Conservation (phyloP, 2,797 vertebrate genomes). For the Oreochromis grahami region DNA sequence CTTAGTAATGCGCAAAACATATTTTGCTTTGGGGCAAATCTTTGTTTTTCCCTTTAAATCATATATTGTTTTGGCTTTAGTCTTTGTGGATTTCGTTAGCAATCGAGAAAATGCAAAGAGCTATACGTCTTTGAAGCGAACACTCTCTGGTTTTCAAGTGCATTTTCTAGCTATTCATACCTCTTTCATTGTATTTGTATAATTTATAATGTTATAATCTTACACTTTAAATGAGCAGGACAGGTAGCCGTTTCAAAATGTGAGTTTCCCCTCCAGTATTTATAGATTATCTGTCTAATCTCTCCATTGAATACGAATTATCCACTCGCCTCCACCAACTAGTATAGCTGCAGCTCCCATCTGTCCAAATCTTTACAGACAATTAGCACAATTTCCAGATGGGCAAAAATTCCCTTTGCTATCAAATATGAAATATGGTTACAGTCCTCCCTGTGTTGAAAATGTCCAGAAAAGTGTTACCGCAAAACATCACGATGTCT, state of each 20-base stretch:
- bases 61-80: not conserved
- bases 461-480: not conserved
- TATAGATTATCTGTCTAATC: not conserved
- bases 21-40: not conserved
- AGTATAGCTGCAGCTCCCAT: not conserved
- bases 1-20: not conserved
- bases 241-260: not conserved
- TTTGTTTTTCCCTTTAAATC: not conserved
- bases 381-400: not conserved
- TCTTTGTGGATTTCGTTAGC: not conserved
- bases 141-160: not conserved
- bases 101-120: not conserved
- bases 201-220: not conserved
- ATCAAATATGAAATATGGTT: not conserved
- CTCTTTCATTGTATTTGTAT: not conserved
- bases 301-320: not conserved
- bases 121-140: not conserved
- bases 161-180: not conserved
- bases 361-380: not conserved
- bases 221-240: not conserved
- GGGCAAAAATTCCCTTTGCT: not conserved
- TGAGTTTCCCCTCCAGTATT: fast-evolving
- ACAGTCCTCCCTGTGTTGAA: not conserved
- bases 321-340: not conserved
- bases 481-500: not conserved